These are phyloP conservation scores for Platyrinchus mystaceus DNA, from an alignment of 2,797 vertebrate genomes.

Conservation along the genomic window DNA sequence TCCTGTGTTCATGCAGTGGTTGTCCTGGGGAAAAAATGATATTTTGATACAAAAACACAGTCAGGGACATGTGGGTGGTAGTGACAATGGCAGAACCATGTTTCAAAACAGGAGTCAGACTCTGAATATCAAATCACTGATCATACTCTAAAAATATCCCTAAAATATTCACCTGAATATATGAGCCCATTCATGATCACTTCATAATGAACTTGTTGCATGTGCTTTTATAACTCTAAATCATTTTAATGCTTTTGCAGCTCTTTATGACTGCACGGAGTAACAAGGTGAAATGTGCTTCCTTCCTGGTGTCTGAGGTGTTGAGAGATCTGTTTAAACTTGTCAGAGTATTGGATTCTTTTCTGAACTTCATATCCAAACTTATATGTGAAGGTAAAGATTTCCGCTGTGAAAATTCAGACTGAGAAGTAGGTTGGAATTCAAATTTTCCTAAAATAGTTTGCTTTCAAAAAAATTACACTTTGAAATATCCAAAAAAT, in stretches of 20 bases:
- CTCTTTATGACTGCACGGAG: background rate
- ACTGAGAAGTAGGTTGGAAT: background rate
- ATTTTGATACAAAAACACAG: background rate
- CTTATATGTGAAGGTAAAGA: background rate
- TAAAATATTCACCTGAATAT: background rate
- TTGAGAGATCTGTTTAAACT: background rate
- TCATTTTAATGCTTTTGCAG: background rate
- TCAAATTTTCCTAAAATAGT: background rate
- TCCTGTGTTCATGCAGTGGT: background rate
- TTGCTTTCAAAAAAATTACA: fast-evolving
- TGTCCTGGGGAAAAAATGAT: background rate
- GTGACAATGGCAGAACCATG: background rate
- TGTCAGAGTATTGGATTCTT: background rate
- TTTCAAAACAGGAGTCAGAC: background rate
- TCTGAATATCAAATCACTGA: background rate
- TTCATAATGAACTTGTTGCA: background rate
- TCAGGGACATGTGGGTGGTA: background rate
- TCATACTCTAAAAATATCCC: background rate
- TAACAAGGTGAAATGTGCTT: background rate
- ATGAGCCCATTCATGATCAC: background rate
- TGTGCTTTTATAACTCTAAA: background rate
- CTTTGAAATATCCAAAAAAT: background rate
- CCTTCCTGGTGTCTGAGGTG: background rate
- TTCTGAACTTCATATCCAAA: background rate
- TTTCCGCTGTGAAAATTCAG: background rate